Conservation (phyloP, 2,797 vertebrate genomes). For the Acestrorhynchus altus region DNA sequence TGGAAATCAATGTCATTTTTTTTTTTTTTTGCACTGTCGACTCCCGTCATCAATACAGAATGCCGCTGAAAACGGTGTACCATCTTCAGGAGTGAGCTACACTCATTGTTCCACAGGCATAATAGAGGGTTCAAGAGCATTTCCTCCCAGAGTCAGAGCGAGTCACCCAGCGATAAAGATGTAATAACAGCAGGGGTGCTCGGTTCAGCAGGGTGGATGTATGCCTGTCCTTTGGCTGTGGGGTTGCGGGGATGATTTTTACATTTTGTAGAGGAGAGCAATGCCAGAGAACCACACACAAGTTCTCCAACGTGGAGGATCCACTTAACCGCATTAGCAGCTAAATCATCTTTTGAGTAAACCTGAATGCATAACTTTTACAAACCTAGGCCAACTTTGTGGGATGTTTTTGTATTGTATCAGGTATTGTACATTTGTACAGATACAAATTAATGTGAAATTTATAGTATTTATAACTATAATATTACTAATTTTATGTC, state of each 20-base stretch:
- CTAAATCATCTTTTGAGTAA: no score
- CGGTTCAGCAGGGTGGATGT: neutral
- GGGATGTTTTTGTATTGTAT: no score
- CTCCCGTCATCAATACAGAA: constrained; percentile 32
- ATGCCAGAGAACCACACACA: no score
- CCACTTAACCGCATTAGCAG: no score
- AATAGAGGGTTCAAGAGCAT: constrained; percentile 20
- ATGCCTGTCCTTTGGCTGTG: neutral
- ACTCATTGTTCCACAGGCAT: constrained; percentile 36
- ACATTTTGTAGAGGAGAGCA: neutral
- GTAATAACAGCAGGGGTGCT: constrained; percentile 19
- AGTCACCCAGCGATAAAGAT: constrained; percentile 14
- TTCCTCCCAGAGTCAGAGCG: neutral
- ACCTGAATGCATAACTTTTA: no score
- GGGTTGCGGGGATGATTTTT: no score
- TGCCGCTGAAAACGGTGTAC: neutral
- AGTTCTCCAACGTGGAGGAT: no score
- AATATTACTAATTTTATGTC: no score
- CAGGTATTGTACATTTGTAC: no score
- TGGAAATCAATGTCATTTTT: constrained; percentile 53
- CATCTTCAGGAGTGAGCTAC: constrained; percentile 19
- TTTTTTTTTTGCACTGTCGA: constrained; percentile 39
- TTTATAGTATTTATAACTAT: no score
- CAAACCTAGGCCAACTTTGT: no score
- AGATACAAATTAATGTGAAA: no score